phyloP scores from a whole-genome alignment of 2,113 vertebrate genomes.

The Platanista minor region DNA sequence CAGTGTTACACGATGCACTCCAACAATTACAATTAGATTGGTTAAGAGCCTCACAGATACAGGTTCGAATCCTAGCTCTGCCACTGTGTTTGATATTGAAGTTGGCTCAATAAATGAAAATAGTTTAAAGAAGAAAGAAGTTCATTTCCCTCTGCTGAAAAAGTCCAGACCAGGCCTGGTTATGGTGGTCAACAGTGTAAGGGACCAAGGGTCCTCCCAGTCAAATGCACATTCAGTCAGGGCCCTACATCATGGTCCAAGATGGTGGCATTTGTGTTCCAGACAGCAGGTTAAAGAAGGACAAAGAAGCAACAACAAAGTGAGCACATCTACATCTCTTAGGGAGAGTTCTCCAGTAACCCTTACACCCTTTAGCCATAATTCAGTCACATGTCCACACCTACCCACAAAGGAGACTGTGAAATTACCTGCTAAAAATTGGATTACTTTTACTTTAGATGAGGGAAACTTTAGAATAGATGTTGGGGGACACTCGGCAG shows the following conservation, averaged over 20 bases:
- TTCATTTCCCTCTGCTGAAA: neutral
- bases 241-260: neutral
- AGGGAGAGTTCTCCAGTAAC: neutral
- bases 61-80: neutral
- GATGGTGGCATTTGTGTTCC: neutral
- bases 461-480: neutral
- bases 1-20: neutral
- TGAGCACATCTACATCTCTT: too few species aligned
- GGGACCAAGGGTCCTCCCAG: neutral
- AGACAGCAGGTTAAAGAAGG: neutral
- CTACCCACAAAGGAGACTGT: neutral
- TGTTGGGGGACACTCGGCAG: neutral
- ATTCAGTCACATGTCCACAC: neutral
- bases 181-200: neutral
- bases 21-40: neutral
- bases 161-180: neutral
- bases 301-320: neutral
- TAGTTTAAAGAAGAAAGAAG: neutral
- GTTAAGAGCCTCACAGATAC: neutral
- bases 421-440: neutral
- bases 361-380: neutral
- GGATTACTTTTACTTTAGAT: neutral
- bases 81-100: neutral
- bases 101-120: neutral
- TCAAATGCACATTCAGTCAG: neutral